Percentiles rank a stretch among this genome's conserved stretches.
phyloP scores from a whole-genome alignment of 2,113 vertebrate genomes.

The Cephalopholis sonnerati region DNA sequence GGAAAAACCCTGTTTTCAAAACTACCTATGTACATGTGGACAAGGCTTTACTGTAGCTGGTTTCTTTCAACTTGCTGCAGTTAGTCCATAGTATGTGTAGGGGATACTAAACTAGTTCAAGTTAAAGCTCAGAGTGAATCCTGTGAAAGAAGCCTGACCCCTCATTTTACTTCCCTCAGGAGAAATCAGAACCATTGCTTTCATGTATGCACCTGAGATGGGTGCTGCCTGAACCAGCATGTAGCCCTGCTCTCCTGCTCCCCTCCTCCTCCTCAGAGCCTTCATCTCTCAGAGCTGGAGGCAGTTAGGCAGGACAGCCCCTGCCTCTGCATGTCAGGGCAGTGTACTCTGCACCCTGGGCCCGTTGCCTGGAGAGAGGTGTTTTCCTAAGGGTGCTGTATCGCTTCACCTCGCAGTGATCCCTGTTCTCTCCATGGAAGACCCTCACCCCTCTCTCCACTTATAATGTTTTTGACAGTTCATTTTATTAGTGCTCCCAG shows the following conservation, averaged over 20 bases:
- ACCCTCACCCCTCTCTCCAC: background rate
- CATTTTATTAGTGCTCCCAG: background rate
- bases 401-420: constrained; percentile 20
- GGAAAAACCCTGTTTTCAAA: too few relatives aligned
- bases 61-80: background rate
- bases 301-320: constrained; percentile 52
- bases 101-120: background rate
- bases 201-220: constrained; percentile 14
- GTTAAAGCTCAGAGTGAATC: background rate
- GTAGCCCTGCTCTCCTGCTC: background rate
- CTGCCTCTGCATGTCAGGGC: constrained; percentile 71
- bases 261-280: constrained; percentile 15
- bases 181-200: background rate
- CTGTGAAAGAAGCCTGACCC: background rate
- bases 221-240: constrained; percentile 42
- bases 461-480: background rate
- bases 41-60: too few relatives aligned
- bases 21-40: too few relatives aligned
- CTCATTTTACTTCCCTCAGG: background rate
- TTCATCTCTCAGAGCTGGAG: constrained; percentile 47
- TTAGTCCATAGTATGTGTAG: background rate
- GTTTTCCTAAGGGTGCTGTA: constrained; percentile 28
- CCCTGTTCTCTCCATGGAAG: background rate
- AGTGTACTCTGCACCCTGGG: constrained; percentile 37
- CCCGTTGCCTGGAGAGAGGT: constrained; percentile 15